A percentile compares a stretch with the other conserved stretches of the same genome.
Conservation (phyloP, 2,113 vertebrate genomes). For the Triplophysa dalaica region DNA sequence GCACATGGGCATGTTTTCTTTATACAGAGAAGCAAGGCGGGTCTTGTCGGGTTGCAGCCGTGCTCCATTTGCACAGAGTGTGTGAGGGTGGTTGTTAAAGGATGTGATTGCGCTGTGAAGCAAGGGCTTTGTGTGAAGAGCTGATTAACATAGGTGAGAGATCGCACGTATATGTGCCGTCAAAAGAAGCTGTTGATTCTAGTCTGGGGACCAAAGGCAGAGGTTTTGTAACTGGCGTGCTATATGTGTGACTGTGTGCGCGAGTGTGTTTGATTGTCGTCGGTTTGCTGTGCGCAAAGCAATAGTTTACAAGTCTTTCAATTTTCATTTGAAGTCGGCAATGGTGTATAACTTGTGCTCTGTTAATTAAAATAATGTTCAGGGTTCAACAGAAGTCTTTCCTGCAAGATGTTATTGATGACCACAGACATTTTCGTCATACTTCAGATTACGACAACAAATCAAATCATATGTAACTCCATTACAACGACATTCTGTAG, state of each 20-base stretch:
- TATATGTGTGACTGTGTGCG: neutral
- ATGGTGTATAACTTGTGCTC: neutral
- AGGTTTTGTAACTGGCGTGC: constrained; percentile 26
- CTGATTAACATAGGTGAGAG: constrained; percentile 57
- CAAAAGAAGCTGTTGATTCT: constrained; percentile 52
- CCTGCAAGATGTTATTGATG: too few relatives aligned
- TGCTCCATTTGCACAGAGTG: constrained; percentile 39
- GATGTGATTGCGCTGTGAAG: constrained; percentile 54
- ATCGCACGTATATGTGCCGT: constrained; percentile 57
- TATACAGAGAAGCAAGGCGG: neutral
- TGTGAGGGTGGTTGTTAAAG: constrained; percentile 41
- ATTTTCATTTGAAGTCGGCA: neutral
- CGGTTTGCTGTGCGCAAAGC: neutral
- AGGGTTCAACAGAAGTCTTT: neutral
- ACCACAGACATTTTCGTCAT: too few relatives aligned
- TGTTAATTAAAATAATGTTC: neutral
- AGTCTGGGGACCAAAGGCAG: constrained; percentile 48
- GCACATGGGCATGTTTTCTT: neutral
- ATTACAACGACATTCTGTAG: too few relatives aligned
- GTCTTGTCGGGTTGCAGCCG: constrained; percentile 15
- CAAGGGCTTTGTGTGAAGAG: constrained; percentile 51
- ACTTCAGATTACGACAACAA: too few relatives aligned
- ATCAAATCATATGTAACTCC: too few relatives aligned
- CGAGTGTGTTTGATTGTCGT: constrained; percentile 30
- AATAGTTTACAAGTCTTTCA: neutral